Evolutionary conservation across 2,888 invertebrate genomes (phyloP), one percentile per base, ranked within the genome.

Genomic region (Dascillus cervinus): DNA sequence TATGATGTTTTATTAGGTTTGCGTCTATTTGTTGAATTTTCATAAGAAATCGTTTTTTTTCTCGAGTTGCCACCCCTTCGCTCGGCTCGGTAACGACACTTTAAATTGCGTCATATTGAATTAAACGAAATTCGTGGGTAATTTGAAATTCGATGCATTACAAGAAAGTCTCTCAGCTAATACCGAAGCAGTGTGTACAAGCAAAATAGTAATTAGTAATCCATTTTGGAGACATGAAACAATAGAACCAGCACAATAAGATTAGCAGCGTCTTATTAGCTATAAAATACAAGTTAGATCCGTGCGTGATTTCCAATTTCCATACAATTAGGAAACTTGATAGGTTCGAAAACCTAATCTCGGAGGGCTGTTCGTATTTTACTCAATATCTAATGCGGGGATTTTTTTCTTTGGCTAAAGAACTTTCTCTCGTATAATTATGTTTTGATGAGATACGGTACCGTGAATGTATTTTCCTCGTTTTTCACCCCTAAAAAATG

Each of bases 291-390:
- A 51, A 51, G 50, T 54, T 56, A 49, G 52, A 55, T 51, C 44
- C 50, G 58, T 58, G 56, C 60, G 59, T 59, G 60, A 62, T 62
- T 62, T 61, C 60, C 60, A 62, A 62, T 62, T 62, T 61, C 60
- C 62, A 62, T 62, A 58, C 60, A 53, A 59, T 62, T 60, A 60
- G 52, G 52, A 47, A 51, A 51, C 53, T 58, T 58, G 56, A 60
- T 60, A 55, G 54, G 52, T 58, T 60, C 50, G 46, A 53, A n/a
- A 50, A 47, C 46, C 46, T 53, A 55, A 57, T 52, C 45, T 46
- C 13, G 11, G 17, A 29, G 25, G 26, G 21, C 29, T 20, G 14
- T 13, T 10, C 12, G 22, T 21, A 28, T 31, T 19, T 14, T 19
- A 4, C 8, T 17, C 5, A 17, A 17, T 17, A 17, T 17, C 17